Base-by-base conservation (phyloP, 2,113 vertebrate species). In the Anguilla japonica region DNA sequence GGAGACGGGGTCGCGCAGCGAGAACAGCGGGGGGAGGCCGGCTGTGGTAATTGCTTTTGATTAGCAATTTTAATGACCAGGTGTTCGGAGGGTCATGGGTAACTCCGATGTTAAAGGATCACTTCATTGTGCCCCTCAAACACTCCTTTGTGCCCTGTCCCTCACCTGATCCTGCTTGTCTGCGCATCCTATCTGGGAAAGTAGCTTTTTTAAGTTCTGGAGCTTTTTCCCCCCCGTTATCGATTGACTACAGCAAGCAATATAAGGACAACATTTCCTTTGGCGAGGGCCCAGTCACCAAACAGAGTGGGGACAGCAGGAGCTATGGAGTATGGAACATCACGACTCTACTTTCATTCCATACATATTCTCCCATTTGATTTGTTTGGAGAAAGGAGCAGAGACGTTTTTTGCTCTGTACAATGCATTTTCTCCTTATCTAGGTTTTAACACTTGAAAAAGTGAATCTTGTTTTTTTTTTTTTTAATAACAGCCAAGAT, bases 21-120 rank as follows among this genome's bases (percentile, higher is more conserved):
- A 94, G 90, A 91, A 91, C 90, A 89, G 93, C 81, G 92, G 94
- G 92, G 93, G 93, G 94, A 93, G 93, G 95, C 95, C 91, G 87
- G 84, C 93, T 92, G 92, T 94, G 94, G 95, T 96, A 97, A 97
- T 96, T 97, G 96, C 93, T 95, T 93, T 94, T 95, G 95, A 97
- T 97, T 97, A 97, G 96, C 96, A 95, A 96, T 97, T 97, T 96
- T 97, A 97, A 97, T 97, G 96, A 97, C 94, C 97, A 97, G 96
- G 96, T 97, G 96, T 94, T 91, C 92, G 88, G 91, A 83, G 93
- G 95, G 93, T 95, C 88, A 85, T 88, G 91, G 90, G 92, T 93
- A 91, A 26, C n/a, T 75, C 71, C 71, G 9, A 26, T 26, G 60
- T 67, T 67, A 67, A 67, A 67, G 71, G n/a, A 75, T 14, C 50